Evolutionary conservation across 2,113 vertebrate genomes (phyloP).

Genomic region (Sylvietta virens): DNA sequence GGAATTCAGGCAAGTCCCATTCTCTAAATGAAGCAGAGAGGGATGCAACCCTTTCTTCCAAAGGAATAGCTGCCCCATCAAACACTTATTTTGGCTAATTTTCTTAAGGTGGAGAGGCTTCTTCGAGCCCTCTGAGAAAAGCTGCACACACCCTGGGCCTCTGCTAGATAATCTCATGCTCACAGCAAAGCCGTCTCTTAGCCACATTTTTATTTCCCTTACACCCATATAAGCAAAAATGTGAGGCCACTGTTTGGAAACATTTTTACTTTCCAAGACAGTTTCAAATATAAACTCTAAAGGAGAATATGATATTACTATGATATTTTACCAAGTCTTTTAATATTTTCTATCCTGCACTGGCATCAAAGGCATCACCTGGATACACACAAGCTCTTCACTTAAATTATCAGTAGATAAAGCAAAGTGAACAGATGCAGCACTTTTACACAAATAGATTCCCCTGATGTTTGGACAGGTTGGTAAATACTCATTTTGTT

Average conservation of each 20-base stretch:
- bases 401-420: not conserved
- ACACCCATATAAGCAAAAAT: not conserved
- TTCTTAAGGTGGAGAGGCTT: not conserved
- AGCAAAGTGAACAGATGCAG: not conserved
- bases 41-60: not conserved
- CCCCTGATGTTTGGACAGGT: not conserved
- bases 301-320: not conserved
- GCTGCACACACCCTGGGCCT: not conserved
- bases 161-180: not conserved
- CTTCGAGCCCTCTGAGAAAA: not conserved
- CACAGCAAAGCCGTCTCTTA: not conserved
- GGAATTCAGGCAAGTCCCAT: not conserved
- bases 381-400: not conserved
- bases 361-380: not conserved
- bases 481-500: not conserved
- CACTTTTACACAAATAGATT: not conserved
- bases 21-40: not conserved
- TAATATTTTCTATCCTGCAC: not conserved
- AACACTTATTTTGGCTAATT: not conserved
- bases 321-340: not conserved
- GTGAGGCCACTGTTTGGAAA: not conserved
- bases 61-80: not conserved
- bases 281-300: not conserved
- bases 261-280: not conserved
- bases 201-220: not conserved